Conservation (phyloP, 2,888 invertebrate genomes). For the Thalpophila matura region DNA sequence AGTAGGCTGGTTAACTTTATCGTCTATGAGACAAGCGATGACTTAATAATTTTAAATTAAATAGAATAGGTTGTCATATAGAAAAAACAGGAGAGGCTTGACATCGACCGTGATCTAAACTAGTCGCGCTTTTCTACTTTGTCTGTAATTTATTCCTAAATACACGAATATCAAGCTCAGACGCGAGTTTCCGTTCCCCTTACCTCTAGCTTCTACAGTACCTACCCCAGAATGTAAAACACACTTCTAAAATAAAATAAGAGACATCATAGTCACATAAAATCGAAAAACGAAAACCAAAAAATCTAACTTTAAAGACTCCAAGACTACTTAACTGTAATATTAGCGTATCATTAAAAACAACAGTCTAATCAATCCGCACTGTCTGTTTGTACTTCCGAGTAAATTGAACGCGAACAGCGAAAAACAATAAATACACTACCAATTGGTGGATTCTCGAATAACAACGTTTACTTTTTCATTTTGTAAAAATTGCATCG, state of each 20-base stretch:
- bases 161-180: no score
- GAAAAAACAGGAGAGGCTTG: no score
- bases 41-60: no score
- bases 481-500: constrained; percentile 72
- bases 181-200: no score
- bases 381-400: constrained; percentile 46
- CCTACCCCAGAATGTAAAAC: no score
- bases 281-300: constrained; percentile 38
- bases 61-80: no score
- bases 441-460: constrained; percentile 62
- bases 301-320: constrained; percentile 11
- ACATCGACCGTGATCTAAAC: no score
- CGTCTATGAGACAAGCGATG: no score
- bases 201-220: no score
- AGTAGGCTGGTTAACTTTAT: no score
- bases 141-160: no score
- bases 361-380: constrained; percentile 46
- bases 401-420: constrained; percentile 57
- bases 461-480: constrained; percentile 68
- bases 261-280: constrained; percentile 26
- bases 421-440: constrained; percentile 64
- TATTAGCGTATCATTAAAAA: constrained; percentile 46
- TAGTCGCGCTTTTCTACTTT: no score
- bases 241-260: constrained; percentile 30
- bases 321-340: constrained; percentile 32